phyloP scores from a whole-genome alignment of 2,113 vertebrate species.

The Mystacornis crossleyi region DNA sequence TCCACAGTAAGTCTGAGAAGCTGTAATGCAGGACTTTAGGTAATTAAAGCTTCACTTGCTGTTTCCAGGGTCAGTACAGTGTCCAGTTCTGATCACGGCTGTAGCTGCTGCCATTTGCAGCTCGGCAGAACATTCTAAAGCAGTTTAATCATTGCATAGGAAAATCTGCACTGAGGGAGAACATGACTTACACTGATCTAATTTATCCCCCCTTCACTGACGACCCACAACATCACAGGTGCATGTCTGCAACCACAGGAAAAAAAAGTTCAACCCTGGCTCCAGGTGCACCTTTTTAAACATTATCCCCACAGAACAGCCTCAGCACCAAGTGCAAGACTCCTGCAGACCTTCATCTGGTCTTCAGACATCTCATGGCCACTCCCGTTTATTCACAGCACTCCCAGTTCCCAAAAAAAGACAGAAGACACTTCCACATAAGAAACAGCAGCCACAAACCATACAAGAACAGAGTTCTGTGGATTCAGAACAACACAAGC shows the following conservation, averaged over 20 bases:
- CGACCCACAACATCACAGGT: neutral
- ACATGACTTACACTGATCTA: neutral
- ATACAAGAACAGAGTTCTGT: neutral
- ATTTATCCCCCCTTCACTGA: neutral
- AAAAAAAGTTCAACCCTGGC: neutral
- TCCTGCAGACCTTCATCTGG: neutral
- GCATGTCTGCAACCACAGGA: neutral
- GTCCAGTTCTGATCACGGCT: neutral
- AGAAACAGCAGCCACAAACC: neutral
- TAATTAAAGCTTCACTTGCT: neutral
- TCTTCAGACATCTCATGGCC: neutral
- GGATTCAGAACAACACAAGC: neutral
- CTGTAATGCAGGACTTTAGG: rapidly evolving
- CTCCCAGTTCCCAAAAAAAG: neutral
- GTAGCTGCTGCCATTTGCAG: neutral
- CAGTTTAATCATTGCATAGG: neutral
- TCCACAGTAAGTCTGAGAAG: neutral
- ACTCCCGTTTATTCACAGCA: neutral
- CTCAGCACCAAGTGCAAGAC: neutral
- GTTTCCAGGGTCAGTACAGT: neutral
- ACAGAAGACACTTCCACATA: neutral
- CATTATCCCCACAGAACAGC: neutral
- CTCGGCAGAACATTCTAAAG: neutral
- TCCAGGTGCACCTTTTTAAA: neutral
- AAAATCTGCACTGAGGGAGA: neutral